A percentile compares a stretch with the other conserved stretches of the same genome.
These are phyloP conservation scores for Falco cherrug DNA, from an alignment of 2,797 vertebrate species.

Conservation along the genomic window DNA sequence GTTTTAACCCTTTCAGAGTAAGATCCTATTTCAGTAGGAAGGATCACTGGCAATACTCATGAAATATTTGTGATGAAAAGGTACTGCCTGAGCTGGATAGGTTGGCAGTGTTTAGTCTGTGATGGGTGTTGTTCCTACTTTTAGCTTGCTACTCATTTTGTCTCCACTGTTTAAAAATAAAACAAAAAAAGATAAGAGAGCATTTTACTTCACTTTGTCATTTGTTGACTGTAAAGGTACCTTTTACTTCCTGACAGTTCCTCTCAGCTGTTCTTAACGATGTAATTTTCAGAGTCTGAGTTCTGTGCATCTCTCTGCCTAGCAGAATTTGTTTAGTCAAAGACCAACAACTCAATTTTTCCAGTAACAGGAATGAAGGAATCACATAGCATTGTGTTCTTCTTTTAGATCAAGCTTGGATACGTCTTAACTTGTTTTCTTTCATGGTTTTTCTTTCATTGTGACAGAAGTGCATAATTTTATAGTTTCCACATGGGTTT, in stretches of 20 bases:
- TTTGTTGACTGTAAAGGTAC: background rate
- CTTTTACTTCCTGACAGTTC: background rate
- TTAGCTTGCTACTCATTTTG: background rate
- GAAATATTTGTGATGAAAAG: background rate
- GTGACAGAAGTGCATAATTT: background rate
- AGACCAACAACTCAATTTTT: background rate
- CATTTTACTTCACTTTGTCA: rapidly evolving
- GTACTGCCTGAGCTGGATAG: rapidly evolving
- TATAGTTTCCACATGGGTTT: background rate
- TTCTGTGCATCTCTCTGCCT: background rate
- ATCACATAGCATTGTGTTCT: rapidly evolving
- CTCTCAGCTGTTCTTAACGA: background rate
- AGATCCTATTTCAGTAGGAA: background rate
- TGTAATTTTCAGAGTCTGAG: background rate
- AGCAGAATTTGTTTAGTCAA: no score
- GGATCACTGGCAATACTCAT: no score
- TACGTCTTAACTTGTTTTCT: background rate
- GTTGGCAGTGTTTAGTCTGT: background rate
- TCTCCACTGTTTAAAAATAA: background rate
- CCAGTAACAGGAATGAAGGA: background rate
- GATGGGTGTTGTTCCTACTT: background rate
- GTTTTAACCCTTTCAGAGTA: background rate
- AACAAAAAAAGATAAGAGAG: background rate
- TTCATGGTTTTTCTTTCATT: background rate
- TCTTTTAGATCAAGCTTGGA: background rate